Evolutionary conservation across 2,797 vertebrate species (phyloP).

Genomic region (Momotus momota): DNA sequence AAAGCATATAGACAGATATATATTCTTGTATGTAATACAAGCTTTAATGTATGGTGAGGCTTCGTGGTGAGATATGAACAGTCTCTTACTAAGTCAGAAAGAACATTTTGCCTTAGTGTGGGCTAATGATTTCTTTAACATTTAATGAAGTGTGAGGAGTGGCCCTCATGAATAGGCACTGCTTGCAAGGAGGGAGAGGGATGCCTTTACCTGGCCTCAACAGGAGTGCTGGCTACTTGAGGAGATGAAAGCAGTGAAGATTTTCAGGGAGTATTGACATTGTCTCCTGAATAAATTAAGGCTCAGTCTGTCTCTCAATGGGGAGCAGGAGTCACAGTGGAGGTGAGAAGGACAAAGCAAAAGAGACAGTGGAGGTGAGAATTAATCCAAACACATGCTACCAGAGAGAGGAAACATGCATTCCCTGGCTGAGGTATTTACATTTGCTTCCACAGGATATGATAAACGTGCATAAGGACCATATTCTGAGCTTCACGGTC

Average conservation of each 20-base stretch:
- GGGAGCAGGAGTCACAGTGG: not conserved
- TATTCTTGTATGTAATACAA: not conserved
- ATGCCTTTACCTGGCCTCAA: not conserved
- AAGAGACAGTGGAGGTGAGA: not conserved
- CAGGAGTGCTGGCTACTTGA: rapidly evolving
- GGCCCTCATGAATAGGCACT: not conserved
- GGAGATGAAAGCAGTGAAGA: not conserved
- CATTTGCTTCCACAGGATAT: not conserved
- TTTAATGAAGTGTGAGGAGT: not conserved
- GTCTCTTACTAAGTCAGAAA: not conserved
- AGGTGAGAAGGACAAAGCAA: not conserved
- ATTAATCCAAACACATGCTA: not conserved
- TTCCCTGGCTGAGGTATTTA: not conserved
- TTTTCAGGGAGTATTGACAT: not conserved
- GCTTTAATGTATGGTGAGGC: not conserved
- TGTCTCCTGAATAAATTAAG: not conserved
- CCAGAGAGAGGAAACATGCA: not conserved
- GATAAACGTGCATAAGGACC: not conserved
- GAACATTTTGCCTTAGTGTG: not conserved
- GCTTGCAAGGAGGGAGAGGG: not conserved
- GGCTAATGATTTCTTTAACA: not conserved
- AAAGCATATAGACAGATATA: not conserved
- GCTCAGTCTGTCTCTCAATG: not conserved
- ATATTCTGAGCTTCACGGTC: not conserved
- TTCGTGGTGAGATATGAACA: not conserved